These are phyloP conservation scores for Nemurella pictetii DNA, from an alignment of 2,888 invertebrate genomes.

Conservation along the genomic window DNA sequence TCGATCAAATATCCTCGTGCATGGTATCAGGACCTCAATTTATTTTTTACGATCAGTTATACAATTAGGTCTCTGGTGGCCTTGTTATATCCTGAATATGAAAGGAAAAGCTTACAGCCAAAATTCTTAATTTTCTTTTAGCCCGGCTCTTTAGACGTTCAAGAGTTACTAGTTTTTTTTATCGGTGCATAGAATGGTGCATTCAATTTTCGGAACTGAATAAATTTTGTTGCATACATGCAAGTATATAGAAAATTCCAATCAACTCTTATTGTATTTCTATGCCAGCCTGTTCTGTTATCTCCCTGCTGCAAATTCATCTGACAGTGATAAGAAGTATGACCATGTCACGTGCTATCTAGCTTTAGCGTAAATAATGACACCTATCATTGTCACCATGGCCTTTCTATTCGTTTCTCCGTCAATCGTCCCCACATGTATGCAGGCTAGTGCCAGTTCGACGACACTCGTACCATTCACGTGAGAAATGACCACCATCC, in stretches of 20 bases:
- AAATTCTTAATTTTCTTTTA: no score
- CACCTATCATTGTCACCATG: neutral
- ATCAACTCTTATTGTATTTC: neutral
- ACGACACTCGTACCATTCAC: neutral
- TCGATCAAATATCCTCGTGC: neutral
- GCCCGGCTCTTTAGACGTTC: no score
- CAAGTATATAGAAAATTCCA: neutral
- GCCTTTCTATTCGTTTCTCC: neutral
- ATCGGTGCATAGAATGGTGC: no score
- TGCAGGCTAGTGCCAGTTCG: neutral
- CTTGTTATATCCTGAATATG: neutral
- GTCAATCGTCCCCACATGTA: neutral
- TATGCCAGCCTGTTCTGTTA: neutral
- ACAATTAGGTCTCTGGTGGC: neutral
- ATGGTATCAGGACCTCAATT: neutral
- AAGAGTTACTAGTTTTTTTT: no score
- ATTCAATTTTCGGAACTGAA: no score
- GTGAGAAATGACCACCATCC: slow-evolving; percentile 3
- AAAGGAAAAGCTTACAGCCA: no score
- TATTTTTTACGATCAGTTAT: neutral
- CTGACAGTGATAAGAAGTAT: neutral
- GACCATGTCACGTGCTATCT: neutral
- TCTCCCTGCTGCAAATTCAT: neutral
- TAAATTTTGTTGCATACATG: neutral
- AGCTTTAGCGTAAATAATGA: neutral